Evolutionary conservation across 2,888 invertebrate species (phyloP), one percentile per base, ranked within the genome.

Genomic region (Slavum lentiscoides): DNA sequence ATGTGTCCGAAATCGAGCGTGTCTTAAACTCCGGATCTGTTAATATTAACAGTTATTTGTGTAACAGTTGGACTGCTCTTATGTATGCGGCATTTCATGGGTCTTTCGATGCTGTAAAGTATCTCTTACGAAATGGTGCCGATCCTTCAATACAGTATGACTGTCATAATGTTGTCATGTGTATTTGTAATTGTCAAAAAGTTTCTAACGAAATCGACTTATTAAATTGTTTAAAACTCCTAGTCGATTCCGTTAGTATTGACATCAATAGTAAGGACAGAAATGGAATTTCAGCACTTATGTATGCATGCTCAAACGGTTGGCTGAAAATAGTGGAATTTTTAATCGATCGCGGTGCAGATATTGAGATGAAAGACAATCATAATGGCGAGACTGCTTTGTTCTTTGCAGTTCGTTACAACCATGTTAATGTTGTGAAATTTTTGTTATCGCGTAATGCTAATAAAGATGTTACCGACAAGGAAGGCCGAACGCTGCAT

Each of bases 101-200:
- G 55, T 72, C 72, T 23, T 23, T 80, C 13, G 64, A 80, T 80
- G 80, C 72, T 43, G 1, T 80, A 43, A 62, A 5, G 37, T 80
- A 72, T 72, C 72, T 80, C n/a, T 80, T 80, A 66, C 11, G 72
- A 23, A 80, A 80, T 66, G 80, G 80, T 19, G 80, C 80, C 6
- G 64, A 80, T 17, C 80, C 80, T n/a, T 39, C 43, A 66, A 11
- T 80, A 43, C 11, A 39, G 0, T 72, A 58, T 80, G 64, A 80
- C 3, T 55, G 58, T 72, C 80, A 80, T 39, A 80, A 80, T 80
- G 80, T 72, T 39, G 19, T 80, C 8, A 80, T 80, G 80, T 80
- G 70, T 64, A 21, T 72, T 43, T 80, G 80, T 23, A 80, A 80
- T 70, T 72, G 70, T 72, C 9, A 11, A 21, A 8, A 1, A n/a